Evolutionary conservation across 2,113 vertebrate species (phyloP).

Genomic region (Vicugna pacos): DNA sequence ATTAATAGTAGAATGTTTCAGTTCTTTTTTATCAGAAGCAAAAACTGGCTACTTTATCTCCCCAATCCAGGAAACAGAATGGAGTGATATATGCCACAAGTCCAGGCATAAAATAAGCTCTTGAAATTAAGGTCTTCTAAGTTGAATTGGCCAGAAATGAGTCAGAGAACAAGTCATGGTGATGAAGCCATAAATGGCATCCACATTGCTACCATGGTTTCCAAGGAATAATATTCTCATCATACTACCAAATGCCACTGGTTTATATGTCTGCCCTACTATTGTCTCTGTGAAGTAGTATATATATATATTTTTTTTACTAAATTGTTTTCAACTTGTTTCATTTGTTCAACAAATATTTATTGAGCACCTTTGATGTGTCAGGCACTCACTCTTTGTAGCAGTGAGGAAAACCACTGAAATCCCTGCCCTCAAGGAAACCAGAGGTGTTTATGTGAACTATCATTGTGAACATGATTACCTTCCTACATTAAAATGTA

Average conservation of each 20-base stretch:
- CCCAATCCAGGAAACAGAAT: conserved; percentile 69
- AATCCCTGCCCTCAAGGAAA: neutral
- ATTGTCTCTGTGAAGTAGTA: neutral
- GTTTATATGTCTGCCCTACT: neutral
- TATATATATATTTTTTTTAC: neutral
- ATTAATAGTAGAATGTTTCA: conserved; percentile 50
- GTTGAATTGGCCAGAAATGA: conserved; percentile 60
- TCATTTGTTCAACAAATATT: conserved; percentile 35
- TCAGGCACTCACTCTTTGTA: neutral
- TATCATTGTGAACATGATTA: no score
- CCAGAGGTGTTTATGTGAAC: neutral
- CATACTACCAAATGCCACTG: neutral
- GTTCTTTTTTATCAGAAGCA: conserved; percentile 60
- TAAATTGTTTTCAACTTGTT: conserved; percentile 23
- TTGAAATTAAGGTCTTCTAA: conserved; percentile 51
- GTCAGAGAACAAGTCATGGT: conserved; percentile 33
- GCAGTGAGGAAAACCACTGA: neutral
- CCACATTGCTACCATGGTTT: neutral
- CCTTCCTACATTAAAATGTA: no score
- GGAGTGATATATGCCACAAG: conserved; percentile 47
- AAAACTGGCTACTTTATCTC: conserved; percentile 68
- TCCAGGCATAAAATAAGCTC: conserved; percentile 51
- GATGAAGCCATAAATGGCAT: neutral
- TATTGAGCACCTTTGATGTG: neutral
- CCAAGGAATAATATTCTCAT: neutral